A percentile compares a stretch with the other conserved stretches of the same genome.
phyloP scores from a whole-genome alignment of 2,113 vertebrate species.

The Prietella phreatophila region DNA sequence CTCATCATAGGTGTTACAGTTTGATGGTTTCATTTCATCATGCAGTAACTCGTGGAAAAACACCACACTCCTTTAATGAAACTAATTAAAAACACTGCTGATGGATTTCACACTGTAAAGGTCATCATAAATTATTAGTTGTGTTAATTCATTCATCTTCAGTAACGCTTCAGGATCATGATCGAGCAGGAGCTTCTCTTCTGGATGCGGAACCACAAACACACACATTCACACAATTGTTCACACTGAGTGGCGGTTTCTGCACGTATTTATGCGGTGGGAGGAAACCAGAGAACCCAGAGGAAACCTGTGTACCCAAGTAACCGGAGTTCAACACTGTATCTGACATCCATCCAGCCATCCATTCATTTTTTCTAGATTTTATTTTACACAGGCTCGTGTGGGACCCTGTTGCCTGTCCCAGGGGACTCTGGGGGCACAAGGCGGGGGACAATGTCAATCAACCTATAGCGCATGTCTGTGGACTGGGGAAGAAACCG shows the following conservation, averaged over 20 bases:
- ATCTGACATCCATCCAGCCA: no score
- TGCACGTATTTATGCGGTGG: background rate
- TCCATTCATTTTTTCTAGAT: no score
- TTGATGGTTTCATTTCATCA: background rate
- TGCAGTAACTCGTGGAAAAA: background rate
- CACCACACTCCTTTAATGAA: background rate
- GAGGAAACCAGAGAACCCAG: background rate
- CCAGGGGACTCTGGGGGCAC: no score
- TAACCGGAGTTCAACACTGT: background rate
- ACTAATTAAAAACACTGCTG: background rate
- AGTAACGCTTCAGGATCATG: background rate
- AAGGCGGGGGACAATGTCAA: no score
- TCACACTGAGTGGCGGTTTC: background rate
- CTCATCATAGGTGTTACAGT: background rate
- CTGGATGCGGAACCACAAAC: background rate
- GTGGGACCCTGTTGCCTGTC: no score
- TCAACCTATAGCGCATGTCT: no score
- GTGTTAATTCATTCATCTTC: background rate
- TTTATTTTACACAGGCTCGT: no score
- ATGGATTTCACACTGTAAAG: background rate
- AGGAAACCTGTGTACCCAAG: background rate
- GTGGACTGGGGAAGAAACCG: no score
- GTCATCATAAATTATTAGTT: background rate
- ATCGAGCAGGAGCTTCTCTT: background rate
- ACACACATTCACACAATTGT: background rate